These are phyloP conservation scores for Thunnus thynnus DNA, from an alignment of 2,113 vertebrate species.

Conservation along the genomic window DNA sequence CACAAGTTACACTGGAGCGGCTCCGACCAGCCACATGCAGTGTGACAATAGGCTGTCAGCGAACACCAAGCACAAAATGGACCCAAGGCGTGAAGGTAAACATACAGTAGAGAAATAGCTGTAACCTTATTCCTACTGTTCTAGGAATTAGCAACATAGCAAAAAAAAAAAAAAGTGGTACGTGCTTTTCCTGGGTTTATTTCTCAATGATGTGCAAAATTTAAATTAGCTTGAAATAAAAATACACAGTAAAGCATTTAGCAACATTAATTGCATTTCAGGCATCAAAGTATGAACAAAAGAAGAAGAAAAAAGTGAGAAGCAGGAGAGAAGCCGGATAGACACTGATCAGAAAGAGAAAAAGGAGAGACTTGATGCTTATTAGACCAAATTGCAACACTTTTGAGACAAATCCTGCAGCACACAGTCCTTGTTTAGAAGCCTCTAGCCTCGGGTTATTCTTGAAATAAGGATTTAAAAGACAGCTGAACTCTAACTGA, in stretches of 20 bases:
- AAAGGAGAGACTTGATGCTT: slow-evolving; percentile 80
- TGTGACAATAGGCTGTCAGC: slow-evolving; percentile 17
- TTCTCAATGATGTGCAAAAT: neutral
- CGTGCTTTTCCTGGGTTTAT: neutral
- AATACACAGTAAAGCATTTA: slow-evolving; percentile 9
- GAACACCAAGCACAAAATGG: neutral
- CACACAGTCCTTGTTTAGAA: slow-evolving; percentile 82
- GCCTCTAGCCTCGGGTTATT: slow-evolving; percentile 89
- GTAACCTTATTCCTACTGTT: neutral
- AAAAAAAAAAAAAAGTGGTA: too few relatives aligned
- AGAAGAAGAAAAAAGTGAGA: slow-evolving; percentile 31
- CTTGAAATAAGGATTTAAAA: slow-evolving; percentile 90
- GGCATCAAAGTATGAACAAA: neutral
- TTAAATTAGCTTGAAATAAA: neutral
- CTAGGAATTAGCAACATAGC: neutral
- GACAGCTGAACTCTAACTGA: slow-evolving; percentile 87
- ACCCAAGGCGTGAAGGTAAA: neutral
- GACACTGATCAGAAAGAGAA: slow-evolving; percentile 59
- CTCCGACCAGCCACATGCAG: slow-evolving; percentile 34
- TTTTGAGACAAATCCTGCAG: slow-evolving; percentile 86
- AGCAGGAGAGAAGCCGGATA: slow-evolving; percentile 34
- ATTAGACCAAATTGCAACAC: slow-evolving; percentile 87
- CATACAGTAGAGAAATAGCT: too few relatives aligned
- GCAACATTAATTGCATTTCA: neutral
- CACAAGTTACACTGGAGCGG: slow-evolving; percentile 39